Percentiles rank a stretch among this genome's conserved stretches.
These are phyloP conservation scores for Geodia barretti DNA, from an alignment of 37 sponge, comb jelly and placozoan genomes.

Conservation along the genomic window DNA sequence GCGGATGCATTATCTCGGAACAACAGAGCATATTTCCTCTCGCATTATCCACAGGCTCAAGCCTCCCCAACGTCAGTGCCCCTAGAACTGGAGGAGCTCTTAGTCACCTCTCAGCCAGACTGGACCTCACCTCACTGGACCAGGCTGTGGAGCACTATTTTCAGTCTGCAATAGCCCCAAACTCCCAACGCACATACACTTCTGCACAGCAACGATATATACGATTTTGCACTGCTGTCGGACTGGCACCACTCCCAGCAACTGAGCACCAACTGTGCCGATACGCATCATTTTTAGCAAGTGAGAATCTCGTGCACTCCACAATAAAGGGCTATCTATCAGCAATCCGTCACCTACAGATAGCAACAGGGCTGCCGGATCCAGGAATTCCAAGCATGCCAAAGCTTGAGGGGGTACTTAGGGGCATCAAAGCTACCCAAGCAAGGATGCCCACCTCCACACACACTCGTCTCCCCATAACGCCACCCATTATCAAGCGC, in stretches of 20 bases:
- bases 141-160: slow-evolving; percentile 16
- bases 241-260: background rate
- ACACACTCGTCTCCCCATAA: background rate
- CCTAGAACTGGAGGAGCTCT: slow-evolving; percentile 4
- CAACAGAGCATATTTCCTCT: background rate
- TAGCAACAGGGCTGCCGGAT: background rate
- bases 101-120: background rate
- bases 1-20: slow-evolving; percentile 42
- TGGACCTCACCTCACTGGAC: slow-evolving; percentile 46
- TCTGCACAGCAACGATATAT: slow-evolving; percentile 9
- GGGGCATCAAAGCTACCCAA: slow-evolving; percentile 5
- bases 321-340: slow-evolving; percentile 17
- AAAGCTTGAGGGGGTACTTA: background rate
- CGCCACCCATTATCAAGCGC: background rate
- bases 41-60: slow-evolving; percentile 11
- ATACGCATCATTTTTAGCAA: background rate
- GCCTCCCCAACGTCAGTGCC: too few relatives aligned
- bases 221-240: background rate
- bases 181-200: slow-evolving; percentile 13
- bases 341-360: slow-evolving; percentile 12
- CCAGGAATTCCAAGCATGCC: background rate
- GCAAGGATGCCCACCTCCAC: background rate
- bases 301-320: background rate
- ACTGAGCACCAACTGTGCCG: slow-evolving; percentile 4
- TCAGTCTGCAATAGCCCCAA: slow-evolving; percentile 8